These are phyloP conservation scores for Cephalopterus ornatus DNA, from an alignment of 2,113 vertebrate species.

Conservation along the genomic window DNA sequence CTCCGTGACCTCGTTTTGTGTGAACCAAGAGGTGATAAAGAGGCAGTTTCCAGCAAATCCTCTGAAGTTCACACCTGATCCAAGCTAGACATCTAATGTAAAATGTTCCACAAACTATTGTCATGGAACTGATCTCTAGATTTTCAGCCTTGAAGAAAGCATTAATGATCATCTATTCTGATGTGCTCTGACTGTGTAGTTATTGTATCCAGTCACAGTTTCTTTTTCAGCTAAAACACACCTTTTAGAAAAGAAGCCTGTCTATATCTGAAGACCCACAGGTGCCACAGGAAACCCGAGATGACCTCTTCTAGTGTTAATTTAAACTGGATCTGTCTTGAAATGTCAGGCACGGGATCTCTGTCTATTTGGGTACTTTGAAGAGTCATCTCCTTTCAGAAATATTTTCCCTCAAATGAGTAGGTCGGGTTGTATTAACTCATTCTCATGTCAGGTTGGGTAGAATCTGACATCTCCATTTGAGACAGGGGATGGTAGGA, in stretches of 20 bases:
- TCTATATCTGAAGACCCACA: neutral
- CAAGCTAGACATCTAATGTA: too few relatives aligned
- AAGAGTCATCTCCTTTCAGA: neutral
- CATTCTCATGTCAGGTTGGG: neutral
- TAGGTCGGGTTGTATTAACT: neutral
- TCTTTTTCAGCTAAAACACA: neutral
- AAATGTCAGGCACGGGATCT: neutral
- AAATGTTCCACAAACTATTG: neutral
- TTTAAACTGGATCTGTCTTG: neutral
- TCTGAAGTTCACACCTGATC: neutral
- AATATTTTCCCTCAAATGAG: neutral
- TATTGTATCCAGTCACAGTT: neutral
- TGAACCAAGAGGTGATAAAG: neutral
- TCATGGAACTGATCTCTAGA: too few relatives aligned
- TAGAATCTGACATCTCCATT: neutral
- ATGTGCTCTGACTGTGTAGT: accelerated
- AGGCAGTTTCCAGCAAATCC: neutral
- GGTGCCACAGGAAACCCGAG: neutral
- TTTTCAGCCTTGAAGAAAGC: neutral
- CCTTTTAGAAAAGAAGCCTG: neutral
- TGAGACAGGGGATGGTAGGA: neutral
- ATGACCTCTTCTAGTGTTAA: neutral
- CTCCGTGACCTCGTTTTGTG: neutral
- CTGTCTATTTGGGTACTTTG: neutral
- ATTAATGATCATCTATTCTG: neutral